Conservation (phyloP, 2,113 vertebrate species). For the Plestiodon gilberti region DNA sequence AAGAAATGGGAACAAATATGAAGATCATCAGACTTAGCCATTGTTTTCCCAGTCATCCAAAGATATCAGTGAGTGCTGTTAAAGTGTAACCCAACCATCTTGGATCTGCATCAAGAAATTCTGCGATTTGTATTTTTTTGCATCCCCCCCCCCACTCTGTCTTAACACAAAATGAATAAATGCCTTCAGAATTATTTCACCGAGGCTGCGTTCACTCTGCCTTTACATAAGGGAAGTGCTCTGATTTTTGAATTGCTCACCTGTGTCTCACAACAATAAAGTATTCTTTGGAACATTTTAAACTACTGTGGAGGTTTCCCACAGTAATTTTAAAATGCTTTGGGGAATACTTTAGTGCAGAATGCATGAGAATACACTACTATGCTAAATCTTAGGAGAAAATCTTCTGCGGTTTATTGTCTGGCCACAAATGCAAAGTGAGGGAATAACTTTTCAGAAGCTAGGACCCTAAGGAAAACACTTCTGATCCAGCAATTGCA, state of each 20-base stretch:
- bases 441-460: not conserved
- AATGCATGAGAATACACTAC: not conserved
- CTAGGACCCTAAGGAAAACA: not conserved
- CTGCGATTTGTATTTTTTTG: not conserved
- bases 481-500: not conserved
- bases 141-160: not conserved
- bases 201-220: not conserved
- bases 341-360: not conserved
- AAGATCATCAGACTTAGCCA: not conserved
- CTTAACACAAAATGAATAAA: not conserved
- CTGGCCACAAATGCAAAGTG: not conserved
- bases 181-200: not conserved
- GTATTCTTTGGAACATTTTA: not conserved
- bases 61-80: not conserved
- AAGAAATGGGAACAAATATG: not conserved
- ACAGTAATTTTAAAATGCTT: not conserved
- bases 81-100: no score
- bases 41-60: not conserved
- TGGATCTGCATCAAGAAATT: not conserved
- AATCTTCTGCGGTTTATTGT: not conserved
- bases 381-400: not conserved
- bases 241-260: not conserved
- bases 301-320: not conserved
- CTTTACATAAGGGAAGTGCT: not conserved
- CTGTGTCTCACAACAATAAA: not conserved